Conservation (phyloP, 2,888 invertebrate genomes). For the Tenthredo amoena region DNA sequence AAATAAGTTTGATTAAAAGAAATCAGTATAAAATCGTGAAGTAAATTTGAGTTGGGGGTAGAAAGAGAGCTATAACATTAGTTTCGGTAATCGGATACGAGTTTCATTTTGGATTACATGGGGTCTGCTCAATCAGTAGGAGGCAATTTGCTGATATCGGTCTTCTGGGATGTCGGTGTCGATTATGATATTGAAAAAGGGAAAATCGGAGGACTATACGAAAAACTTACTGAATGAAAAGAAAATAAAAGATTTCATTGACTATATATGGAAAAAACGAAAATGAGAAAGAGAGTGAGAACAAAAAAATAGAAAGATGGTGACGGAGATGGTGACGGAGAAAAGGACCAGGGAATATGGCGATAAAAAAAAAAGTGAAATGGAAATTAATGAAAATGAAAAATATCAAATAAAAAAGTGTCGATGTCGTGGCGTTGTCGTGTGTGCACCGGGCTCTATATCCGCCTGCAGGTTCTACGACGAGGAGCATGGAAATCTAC, state of each 20-base stretch:
- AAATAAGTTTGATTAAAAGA: not conserved
- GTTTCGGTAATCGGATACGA: not conserved
- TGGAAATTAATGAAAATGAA: constrained; percentile 29
- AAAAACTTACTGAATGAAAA: not conserved
- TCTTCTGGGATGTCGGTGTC: constrained; percentile 28
- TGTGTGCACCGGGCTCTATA: constrained; percentile 52
- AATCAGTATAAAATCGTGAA: constrained; percentile 16
- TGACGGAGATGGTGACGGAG: constrained; percentile 35
- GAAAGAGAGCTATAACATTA: not conserved
- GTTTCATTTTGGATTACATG: constrained; percentile 51
- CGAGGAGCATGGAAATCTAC: constrained; percentile 96
- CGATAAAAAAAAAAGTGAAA: not conserved
- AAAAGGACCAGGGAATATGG: constrained; percentile 20
- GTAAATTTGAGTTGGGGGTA: not conserved
- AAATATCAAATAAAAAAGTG: constrained; percentile 38
- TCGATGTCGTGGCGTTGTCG: constrained; percentile 47
- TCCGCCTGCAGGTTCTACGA: constrained; percentile 90
- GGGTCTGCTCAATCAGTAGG: constrained; percentile 47
- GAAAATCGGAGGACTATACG: not conserved
- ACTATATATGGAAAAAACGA: not conserved
- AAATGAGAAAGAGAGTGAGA: not conserved
- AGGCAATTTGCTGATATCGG: constrained; percentile 43
- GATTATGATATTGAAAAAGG: constrained; percentile 13
- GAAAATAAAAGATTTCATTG: not conserved
- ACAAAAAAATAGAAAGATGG: not conserved